Evolutionary conservation across 1,140 invertebrate genomes (phyloP).

Genomic region (Hestina assimilis): DNA sequence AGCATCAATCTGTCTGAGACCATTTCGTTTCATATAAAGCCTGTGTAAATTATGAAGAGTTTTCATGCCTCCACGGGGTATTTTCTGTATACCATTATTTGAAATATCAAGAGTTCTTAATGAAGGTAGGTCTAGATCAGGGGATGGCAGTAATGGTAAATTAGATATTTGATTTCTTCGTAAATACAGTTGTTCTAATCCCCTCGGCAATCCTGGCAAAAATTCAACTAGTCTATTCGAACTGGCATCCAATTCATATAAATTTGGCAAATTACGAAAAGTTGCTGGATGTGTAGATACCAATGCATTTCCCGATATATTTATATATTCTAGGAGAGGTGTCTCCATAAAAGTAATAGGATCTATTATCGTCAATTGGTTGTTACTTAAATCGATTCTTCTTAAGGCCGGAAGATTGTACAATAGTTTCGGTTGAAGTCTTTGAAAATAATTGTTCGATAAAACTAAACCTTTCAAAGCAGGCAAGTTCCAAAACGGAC

Average conservation of each 20-base stretch:
- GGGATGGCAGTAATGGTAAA: constrained; percentile 81
- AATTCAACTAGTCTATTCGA: constrained; percentile 86
- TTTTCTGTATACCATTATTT: constrained; percentile 86
- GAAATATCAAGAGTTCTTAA: constrained; percentile 87
- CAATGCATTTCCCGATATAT: constrained; percentile 87
- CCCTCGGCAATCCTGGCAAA: constrained; percentile 85
- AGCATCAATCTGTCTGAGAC: constrained; percentile 84
- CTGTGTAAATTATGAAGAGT: constrained; percentile 84
- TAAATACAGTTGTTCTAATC: constrained; percentile 88
- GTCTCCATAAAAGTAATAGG: constrained; percentile 85
- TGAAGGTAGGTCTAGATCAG: constrained; percentile 84
- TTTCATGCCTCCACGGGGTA: constrained; percentile 82
- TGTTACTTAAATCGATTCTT: constrained; percentile 88
- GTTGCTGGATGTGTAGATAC: constrained; percentile 84
- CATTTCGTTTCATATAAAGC: constrained; percentile 88
- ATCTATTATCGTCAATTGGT: constrained; percentile 84
- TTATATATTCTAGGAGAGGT: constrained; percentile 86
- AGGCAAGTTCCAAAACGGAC: constrained; percentile 89
- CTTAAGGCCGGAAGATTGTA: constrained; percentile 86
- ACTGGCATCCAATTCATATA: constrained; percentile 89
- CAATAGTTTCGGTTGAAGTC: constrained; percentile 84
- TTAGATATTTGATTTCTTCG: constrained; percentile 85
- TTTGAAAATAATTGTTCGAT: constrained; percentile 86
- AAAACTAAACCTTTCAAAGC: constrained; percentile 90
- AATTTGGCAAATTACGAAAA: constrained; percentile 84